Evolutionary conservation across 2,113 vertebrate genomes (phyloP).

Genomic region (Prunella himalayana): DNA sequence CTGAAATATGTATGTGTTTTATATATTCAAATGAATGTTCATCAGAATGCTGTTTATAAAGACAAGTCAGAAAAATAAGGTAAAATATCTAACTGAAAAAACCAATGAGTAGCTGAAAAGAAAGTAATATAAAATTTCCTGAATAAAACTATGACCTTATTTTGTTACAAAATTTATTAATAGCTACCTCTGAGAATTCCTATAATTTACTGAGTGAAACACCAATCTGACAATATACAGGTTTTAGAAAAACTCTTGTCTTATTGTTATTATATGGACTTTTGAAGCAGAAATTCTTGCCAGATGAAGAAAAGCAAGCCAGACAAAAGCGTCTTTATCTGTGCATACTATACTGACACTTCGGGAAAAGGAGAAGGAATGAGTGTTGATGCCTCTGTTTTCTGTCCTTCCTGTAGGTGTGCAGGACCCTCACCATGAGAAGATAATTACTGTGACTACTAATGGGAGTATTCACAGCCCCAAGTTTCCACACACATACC

Average conservation of each 20-base stretch:
- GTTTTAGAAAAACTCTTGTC: neutral
- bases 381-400: neutral
- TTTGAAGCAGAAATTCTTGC: neutral
- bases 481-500: slow-evolving; percentile 90
- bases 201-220: neutral
- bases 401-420: slow-evolving; percentile 80
- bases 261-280: neutral
- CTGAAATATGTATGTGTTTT: neutral
- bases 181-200: neutral
- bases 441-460: slow-evolving; percentile 85
- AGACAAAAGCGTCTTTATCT: neutral
- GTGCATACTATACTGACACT: neutral
- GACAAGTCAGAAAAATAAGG: neutral
- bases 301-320: neutral
- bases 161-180: neutral
- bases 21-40: neutral
- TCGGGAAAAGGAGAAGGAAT: neutral
- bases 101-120: neutral
- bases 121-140: neutral
- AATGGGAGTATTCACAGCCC: slow-evolving; percentile 94
- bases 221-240: neutral
- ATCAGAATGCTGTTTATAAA: neutral
- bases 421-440: slow-evolving; percentile 92
- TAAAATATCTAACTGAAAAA: neutral
- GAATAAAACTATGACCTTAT: neutral